Evolutionary conservation across 2,888 invertebrate genomes (phyloP).

Genomic region (Meghimatium bilineatum): DNA sequence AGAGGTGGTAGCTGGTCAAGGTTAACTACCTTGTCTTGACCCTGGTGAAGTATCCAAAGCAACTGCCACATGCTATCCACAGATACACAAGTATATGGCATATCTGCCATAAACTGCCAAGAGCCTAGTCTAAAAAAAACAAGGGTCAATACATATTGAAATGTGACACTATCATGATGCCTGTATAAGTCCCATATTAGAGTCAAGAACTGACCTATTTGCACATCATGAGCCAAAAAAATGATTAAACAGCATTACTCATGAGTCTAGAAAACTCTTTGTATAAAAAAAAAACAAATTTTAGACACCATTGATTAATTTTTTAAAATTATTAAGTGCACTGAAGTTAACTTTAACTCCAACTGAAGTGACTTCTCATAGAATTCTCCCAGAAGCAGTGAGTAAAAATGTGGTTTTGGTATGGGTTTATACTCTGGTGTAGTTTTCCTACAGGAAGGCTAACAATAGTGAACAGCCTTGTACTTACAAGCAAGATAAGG

Average conservation of each 20-base stretch:
- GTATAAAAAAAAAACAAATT: background rate
- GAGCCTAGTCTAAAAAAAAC: conserved; percentile 80
- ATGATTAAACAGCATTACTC: background rate
- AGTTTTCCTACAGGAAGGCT: no score
- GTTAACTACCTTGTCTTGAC: conserved; percentile 60
- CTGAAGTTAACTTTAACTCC: no score
- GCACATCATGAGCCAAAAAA: no score
- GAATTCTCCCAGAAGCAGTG: no score
- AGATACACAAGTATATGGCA: conserved; percentile 80
- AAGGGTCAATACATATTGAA: background rate
- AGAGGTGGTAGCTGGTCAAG: conserved; percentile 62
- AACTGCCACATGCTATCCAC: conserved; percentile 77
- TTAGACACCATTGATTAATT: no score
- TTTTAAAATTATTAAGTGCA: no score
- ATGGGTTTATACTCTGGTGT: no score
- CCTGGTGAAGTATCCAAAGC: conserved; percentile 75
- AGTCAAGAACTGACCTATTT: background rate
- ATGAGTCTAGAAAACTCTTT: background rate
- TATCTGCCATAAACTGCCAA: conserved; percentile 88
- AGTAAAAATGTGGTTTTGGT: no score
- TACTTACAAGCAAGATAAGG: no score
- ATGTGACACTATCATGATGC: no score
- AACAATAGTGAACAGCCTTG: no score
- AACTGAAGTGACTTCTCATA: no score
- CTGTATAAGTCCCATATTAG: background rate